These are phyloP conservation scores for Harlomillsia oculata DNA, from an alignment of 1,140 invertebrate species.

Conservation along the genomic window DNA sequence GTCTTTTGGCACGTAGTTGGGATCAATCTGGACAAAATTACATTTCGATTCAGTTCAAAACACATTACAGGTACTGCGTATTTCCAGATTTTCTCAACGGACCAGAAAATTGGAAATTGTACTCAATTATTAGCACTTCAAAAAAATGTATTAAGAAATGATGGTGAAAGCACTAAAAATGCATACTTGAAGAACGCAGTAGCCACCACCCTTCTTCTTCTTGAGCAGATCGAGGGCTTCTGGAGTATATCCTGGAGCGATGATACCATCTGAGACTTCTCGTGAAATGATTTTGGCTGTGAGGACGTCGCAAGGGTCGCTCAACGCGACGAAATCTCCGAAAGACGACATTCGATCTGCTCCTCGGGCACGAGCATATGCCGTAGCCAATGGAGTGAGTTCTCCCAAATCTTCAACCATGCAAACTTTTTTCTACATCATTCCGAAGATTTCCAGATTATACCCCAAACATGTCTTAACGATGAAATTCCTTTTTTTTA, in stretches of 20 bases:
- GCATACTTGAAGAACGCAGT: slow-evolving; percentile 71
- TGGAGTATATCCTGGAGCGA: slow-evolving; percentile 78
- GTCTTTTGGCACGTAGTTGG: slow-evolving; percentile 64
- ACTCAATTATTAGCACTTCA: no score
- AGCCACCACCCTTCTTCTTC: slow-evolving; percentile 90
- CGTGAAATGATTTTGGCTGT: slow-evolving; percentile 67
- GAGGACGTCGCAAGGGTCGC: slow-evolving; percentile 75
- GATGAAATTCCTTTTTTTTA: no score
- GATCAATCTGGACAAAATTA: slow-evolving; percentile 63
- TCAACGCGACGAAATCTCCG: slow-evolving; percentile 93
- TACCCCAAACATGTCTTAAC: no score
- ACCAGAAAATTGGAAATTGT: no score
- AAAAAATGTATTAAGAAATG: neutral
- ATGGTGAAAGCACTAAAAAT: neutral
- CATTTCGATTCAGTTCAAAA: no score
- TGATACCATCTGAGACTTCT: slow-evolving; percentile 87
- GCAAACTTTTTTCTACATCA: slow-evolving; percentile 66
- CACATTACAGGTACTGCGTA: no score
- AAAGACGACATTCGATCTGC: slow-evolving; percentile 99
- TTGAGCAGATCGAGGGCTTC: slow-evolving; percentile 79
- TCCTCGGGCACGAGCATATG: slow-evolving; percentile 90
- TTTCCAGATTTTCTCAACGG: no score
- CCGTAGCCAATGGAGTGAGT: slow-evolving; percentile 77
- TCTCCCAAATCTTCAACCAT: slow-evolving; percentile 80
- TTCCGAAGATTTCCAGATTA: neutral